Base-by-base conservation (phyloP, 2,113 vertebrate genomes). In the Sander vitreus region DNA sequence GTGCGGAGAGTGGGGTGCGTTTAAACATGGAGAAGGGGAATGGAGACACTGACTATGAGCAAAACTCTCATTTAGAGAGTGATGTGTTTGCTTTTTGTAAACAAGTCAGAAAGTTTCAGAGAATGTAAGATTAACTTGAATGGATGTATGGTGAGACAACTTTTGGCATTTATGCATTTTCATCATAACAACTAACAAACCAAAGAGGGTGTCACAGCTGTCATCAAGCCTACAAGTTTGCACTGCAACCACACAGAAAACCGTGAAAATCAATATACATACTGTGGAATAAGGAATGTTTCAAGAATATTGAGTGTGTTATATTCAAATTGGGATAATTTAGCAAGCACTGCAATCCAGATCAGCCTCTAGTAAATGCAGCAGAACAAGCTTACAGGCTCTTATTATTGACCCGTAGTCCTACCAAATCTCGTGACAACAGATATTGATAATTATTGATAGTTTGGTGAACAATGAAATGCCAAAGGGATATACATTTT, bases 51-150 rank as follows among this genome's bases (percentile, higher is more conserved):
- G 91, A 87, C 83, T 72, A 63, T 30, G 15, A 84, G 82, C 82
- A 87, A 91, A 88, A 80, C 70, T 78, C 83, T 89, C 85, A 85
- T 91, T 90, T 87, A 82, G 81, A 85, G 75, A 27, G 55, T 70
- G 68, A 87, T 81, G 59, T 77, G 53, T 68, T 83, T 58, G 30
- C 59, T 27, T 39, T 89, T 89, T 73, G 78, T 89, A 88, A 90
- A 90, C 89, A 92, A 83, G 76, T 93, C 80, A 72, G 86, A 89
- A 88, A 80, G 68, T 88, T 85, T 59, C 48, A 76, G 67, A 53
- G 71, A 67, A 84, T 83, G 81, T 43, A 36, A 75, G 74, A 87
- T 83, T 15, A 70, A 78, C 50, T 84, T 54, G 8, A 76, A 73
- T 81, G 50, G 62, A 70, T 89, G 80, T 65, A 36, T 73, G 16